Percentiles rank a stretch among this genome's conserved stretches.
phyloP scores from a whole-genome alignment of 2,113 vertebrate genomes.

The Embiotoca jacksoni region DNA sequence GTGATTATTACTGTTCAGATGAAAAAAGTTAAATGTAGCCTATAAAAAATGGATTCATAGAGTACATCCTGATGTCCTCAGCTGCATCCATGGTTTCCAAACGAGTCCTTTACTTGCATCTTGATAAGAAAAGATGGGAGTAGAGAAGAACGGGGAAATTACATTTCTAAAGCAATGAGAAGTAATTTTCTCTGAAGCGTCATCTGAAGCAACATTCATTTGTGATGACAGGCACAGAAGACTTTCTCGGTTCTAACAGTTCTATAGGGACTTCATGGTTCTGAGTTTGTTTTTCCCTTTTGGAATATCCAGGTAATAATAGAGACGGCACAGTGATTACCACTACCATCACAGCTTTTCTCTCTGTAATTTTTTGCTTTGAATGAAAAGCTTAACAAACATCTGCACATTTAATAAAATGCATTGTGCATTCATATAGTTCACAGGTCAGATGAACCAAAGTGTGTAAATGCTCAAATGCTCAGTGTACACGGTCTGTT shows the following conservation, averaged over 20 bases:
- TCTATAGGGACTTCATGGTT: not conserved
- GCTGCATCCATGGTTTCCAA: not conserved
- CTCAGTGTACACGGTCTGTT: no score
- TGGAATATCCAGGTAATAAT: no score
- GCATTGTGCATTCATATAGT: no score
- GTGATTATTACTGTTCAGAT: not conserved
- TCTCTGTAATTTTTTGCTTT: no score
- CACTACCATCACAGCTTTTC: no score
- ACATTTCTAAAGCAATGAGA: not conserved
- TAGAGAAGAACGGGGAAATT: not conserved
- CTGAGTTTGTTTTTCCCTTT: no score
- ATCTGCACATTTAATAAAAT: no score
- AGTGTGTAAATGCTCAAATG: no score
- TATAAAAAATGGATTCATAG: not conserved
- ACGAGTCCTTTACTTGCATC: not conserved
- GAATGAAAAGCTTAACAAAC: no score
- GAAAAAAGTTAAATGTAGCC: not conserved
- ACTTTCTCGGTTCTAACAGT: not conserved
- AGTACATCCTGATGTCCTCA: no score
- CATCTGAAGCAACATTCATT: not conserved
- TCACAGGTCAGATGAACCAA: no score
- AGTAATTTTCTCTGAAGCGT: not conserved
- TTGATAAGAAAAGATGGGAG: not conserved
- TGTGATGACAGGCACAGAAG: not conserved
- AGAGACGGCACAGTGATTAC: no score